A percentile compares a stretch with the other conserved stretches of the same genome.
Evolutionary conservation across 2,888 invertebrate species (phyloP).

Genomic region (Drosophila mercatorum): DNA sequence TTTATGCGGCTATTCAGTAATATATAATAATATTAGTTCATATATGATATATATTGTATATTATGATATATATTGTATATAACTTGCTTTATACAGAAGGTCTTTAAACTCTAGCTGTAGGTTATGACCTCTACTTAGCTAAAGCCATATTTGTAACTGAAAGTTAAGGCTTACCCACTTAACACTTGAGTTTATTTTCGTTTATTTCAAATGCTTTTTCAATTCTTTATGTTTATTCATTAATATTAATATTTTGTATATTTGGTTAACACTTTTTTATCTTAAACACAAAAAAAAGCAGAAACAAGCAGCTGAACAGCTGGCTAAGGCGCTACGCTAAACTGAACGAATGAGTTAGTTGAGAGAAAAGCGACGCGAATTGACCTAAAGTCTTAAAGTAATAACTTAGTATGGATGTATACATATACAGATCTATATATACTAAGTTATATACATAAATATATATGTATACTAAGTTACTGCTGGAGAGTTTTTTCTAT

Average conservation of each 20-base stretch:
- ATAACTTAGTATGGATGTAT: background rate
- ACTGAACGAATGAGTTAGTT: background rate
- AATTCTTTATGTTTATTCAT: background rate
- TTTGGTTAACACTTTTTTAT: background rate
- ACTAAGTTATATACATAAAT: no score
- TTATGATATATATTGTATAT: no score
- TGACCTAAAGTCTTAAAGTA: background rate
- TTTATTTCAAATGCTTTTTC: background rate
- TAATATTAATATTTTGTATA: background rate
- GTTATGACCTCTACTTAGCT: background rate
- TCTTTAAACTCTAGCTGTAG: no score
- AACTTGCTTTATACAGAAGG: no score
- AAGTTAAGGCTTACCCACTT: background rate
- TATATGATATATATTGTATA: no score
- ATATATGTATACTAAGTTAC: no score
- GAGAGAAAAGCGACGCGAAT: background rate
- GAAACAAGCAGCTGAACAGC: no score
- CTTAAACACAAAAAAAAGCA: no score
- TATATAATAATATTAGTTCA: background rate
- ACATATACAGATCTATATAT: background rate
- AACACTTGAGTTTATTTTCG: background rate
- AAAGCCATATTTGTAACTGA: background rate
- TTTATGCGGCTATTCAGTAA: background rate
- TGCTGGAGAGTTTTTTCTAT: background rate
- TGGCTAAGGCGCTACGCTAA: background rate